Conservation (phyloP, 2,797 vertebrate genomes). For the Sarcophilus harrisii region DNA sequence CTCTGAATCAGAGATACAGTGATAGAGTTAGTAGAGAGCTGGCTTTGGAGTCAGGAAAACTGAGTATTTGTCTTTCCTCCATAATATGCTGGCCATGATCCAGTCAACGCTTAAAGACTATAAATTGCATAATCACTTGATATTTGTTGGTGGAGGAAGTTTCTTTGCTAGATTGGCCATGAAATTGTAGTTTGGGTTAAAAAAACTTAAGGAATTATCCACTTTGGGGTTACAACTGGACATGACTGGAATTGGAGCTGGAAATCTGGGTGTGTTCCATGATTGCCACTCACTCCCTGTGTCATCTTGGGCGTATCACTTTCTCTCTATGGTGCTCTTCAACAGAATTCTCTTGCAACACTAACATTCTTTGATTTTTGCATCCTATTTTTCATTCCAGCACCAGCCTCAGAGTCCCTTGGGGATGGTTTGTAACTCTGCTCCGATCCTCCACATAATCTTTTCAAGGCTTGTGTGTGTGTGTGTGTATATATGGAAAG, state of each 20-base stretch:
- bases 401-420: background rate
- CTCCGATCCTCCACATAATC: background rate
- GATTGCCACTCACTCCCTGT: background rate
- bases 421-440: background rate
- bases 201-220: background rate
- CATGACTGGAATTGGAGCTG: background rate
- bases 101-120: background rate
- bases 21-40: background rate
- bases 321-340: background rate
- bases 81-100: background rate
- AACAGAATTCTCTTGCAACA: background rate
- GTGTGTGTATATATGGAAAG: background rate
- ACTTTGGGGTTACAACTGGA: background rate
- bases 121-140: background rate
- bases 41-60: background rate
- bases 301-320: background rate
- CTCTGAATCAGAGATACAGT: background rate
- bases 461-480: fast-evolving
- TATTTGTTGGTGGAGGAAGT: background rate
- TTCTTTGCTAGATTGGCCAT: background rate
- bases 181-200: background rate
- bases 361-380: background rate
- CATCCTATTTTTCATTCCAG: background rate
- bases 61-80: background rate
- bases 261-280: background rate